These are phyloP conservation scores for Plecturocebus donacophilus DNA, from an alignment of 2,113 vertebrate species.

Conservation along the genomic window DNA sequence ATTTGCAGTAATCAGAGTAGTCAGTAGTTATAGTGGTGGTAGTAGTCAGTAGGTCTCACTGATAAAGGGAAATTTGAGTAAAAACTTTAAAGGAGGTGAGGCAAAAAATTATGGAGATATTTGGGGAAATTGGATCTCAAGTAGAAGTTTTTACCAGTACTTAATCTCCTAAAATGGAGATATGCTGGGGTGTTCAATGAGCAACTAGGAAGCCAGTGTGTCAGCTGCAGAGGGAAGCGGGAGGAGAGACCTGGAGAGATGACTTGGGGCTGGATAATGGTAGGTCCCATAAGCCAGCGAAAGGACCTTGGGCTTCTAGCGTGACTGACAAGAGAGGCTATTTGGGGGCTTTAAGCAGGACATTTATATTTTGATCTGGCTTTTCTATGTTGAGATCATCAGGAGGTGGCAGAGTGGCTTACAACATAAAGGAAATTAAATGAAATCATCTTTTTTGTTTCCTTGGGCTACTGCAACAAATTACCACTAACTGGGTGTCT, in stretches of 20 bases:
- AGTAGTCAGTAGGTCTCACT: neutral
- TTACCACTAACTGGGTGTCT: neutral
- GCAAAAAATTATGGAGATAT: neutral
- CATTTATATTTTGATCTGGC: neutral
- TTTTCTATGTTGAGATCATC: neutral
- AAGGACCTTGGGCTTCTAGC: neutral
- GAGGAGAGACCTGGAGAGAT: neutral
- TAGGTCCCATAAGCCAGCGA: fast-evolving
- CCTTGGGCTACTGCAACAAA: neutral
- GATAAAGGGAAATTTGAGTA: neutral
- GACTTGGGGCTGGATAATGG: too few species aligned
- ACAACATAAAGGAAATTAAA: neutral
- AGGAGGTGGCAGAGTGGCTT: neutral
- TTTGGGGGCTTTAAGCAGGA: neutral
- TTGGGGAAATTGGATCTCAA: neutral
- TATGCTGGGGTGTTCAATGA: neutral
- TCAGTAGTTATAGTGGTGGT: neutral
- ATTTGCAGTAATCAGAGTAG: neutral
- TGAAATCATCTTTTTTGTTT: neutral
- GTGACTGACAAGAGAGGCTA: neutral
- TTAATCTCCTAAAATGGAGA: neutral
- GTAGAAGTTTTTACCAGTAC: neutral
- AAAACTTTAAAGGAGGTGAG: neutral
- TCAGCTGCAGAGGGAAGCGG: neutral
- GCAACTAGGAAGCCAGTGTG: neutral